Percentiles rank a stretch among this genome's conserved stretches.
Conservation (phyloP, 2,888 invertebrate genomes). For the Drosophila testacea region DNA sequence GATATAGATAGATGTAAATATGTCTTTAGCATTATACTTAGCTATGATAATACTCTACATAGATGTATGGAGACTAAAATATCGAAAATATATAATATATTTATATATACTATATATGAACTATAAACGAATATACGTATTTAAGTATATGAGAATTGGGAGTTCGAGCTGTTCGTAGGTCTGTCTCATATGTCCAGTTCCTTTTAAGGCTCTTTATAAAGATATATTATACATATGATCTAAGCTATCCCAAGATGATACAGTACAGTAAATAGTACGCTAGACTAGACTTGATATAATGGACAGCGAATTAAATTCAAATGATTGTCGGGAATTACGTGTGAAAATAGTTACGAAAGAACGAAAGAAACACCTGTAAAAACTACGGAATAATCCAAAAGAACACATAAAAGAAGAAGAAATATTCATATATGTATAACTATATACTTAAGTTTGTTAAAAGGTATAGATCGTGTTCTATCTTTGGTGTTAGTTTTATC, state of each 20-base stretch:
- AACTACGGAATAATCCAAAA: conserved; percentile 72
- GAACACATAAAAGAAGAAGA: conserved; percentile 50
- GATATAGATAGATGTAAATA: conserved; percentile 22
- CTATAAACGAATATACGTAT: neutral
- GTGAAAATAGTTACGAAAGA: conserved; percentile 39
- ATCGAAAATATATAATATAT: conserved; percentile 22
- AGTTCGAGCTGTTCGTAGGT: neutral
- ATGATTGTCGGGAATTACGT: conserved; percentile 33
- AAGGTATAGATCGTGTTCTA: conserved; percentile 10
- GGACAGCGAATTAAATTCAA: conserved; percentile 50
- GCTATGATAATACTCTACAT: conserved; percentile 30
- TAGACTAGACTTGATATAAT: conserved; percentile 26
- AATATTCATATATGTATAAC: conserved; percentile 31
- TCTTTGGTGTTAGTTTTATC: neutral
- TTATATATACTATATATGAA: conserved; percentile 17
- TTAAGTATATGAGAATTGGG: neutral
- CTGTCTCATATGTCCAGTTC: neutral
- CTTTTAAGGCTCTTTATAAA: neutral
- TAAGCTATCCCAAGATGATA: conserved; percentile 41
- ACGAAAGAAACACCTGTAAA: conserved; percentile 81
- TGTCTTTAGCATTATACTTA: conserved; percentile 15
- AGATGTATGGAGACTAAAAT: conserved; percentile 23
- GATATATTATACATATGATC: conserved; percentile 10
- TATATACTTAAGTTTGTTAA: conserved; percentile 24
- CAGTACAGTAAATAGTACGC: neutral